These are phyloP conservation scores for Malurus melanocephalus DNA, from an alignment of 2,113 vertebrate genomes.

Conservation along the genomic window DNA sequence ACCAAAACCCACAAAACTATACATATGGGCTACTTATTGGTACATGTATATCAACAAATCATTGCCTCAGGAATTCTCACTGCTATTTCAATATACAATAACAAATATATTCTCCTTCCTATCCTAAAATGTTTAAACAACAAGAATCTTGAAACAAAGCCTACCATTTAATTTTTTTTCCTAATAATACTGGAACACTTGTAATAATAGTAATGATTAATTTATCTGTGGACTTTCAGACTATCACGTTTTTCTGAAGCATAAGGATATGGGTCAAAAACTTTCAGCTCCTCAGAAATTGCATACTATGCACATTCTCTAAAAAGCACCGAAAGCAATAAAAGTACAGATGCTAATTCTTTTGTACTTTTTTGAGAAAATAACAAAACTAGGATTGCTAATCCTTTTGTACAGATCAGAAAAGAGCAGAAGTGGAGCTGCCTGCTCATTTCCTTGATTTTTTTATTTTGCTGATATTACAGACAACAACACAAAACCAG, in stretches of 20 bases:
- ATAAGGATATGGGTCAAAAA: neutral
- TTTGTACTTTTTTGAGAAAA: neutral
- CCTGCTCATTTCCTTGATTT: neutral
- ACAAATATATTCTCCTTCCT: neutral
- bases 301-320: neutral
- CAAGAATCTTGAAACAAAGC: neutral
- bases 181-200: neutral
- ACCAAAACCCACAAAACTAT: neutral
- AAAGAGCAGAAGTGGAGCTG: neutral
- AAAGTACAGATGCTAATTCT: neutral
- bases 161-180: neutral
- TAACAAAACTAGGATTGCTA: neutral
- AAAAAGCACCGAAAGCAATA: neutral
- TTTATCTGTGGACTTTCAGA: neutral
- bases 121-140: neutral
- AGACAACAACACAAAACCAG: neutral
- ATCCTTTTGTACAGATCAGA: neutral
- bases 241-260: neutral
- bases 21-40: neutral
- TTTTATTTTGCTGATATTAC: neutral
- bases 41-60: neutral
- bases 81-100: neutral
- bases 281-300: neutral
- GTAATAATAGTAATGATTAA: neutral
- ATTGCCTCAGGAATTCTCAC: neutral